Conservation (phyloP, 2,797 vertebrate species). For the Gallinago nigripennis region DNA sequence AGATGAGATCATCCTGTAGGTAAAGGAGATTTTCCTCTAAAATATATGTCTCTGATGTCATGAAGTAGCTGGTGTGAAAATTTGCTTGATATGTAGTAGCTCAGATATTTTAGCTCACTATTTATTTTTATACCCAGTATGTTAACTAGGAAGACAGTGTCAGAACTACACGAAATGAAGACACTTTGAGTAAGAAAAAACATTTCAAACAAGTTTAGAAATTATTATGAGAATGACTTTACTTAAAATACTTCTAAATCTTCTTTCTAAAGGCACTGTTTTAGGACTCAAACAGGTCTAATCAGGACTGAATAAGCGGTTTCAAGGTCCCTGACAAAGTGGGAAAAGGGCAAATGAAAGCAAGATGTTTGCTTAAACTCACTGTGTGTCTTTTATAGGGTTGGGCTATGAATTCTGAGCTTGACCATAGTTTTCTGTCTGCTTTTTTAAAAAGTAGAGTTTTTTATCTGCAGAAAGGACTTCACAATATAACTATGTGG, state of each 20-base stretch:
- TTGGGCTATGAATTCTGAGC: neutral
- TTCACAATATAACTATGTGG: neutral
- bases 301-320: neutral
- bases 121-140: constrained; percentile 56
- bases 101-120: constrained; percentile 53
- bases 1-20: constrained; percentile 29
- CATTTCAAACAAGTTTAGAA: neutral
- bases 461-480: neutral
- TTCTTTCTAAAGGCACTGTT: neutral
- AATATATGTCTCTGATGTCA: constrained; percentile 55
- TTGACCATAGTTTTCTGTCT: neutral
- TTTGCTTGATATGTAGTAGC: constrained; percentile 27
- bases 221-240: neutral
- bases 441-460: neutral
- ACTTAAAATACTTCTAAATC: neutral
- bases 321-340: neutral
- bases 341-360: neutral
- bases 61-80: constrained; percentile 53
- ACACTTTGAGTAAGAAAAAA: neutral
- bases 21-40: constrained; percentile 42
- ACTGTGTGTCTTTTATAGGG: neutral
- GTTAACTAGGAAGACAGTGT: constrained; percentile 40
- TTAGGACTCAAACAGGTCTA: neutral
- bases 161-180: constrained; percentile 38
- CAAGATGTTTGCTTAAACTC: neutral